Evolutionary conservation across 2,888 invertebrate species (phyloP).

Genomic region (Parochlus steinenii): DNA sequence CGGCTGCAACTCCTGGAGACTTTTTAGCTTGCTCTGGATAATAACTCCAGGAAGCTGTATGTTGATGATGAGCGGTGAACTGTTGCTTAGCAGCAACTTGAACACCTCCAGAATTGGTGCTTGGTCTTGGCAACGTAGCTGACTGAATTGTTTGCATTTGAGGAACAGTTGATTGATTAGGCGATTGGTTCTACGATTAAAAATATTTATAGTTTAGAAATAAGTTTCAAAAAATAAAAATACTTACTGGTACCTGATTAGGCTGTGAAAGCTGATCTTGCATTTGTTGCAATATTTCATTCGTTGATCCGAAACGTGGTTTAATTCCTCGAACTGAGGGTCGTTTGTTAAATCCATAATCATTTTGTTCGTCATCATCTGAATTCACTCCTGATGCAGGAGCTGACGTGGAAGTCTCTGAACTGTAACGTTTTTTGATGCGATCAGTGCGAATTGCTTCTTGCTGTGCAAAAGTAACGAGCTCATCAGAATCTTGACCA

Average conservation of each 20-base stretch:
- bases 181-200: too few relatives aligned
- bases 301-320: conserved; percentile 65
- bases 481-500: conserved; percentile 51
- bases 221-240: conserved; percentile 15
- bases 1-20: conserved; percentile 10
- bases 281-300: conserved; percentile 66
- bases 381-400: conserved; percentile 23
- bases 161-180: conserved; percentile 16
- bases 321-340: conserved; percentile 81
- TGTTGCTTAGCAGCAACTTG: conserved; percentile 19
- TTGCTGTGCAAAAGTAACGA: conserved; percentile 71
- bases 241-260: conserved; percentile 27
- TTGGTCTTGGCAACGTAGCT: conserved; percentile 34
- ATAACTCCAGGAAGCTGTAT: conserved; percentile 21
- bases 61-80: conserved; percentile 25
- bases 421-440: conserved; percentile 54
- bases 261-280: conserved; percentile 42
- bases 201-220: background rate
- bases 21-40: conserved; percentile 16
- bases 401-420: conserved; percentile 32
- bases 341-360: conserved; percentile 77
- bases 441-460: conserved; percentile 69
- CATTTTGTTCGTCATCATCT: conserved; percentile 66
- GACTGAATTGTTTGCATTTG: conserved; percentile 19
- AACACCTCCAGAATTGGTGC: conserved; percentile 18